These are phyloP conservation scores for Platerodrilus igneus DNA, from an alignment of 2,888 invertebrate species.

Conservation along the genomic window DNA sequence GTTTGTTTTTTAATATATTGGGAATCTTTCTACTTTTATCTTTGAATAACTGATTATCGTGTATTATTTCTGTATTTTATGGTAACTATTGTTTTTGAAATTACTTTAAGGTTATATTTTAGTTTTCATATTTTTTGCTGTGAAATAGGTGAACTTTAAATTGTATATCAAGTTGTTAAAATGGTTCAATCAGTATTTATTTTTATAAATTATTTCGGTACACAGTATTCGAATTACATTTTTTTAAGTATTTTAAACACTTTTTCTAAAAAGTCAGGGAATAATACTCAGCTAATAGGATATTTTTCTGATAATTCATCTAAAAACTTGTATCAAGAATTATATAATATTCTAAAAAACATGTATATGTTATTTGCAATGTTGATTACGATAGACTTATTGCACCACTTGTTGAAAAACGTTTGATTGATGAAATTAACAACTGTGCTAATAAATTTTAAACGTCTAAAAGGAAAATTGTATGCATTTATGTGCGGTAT, in stretches of 20 bases:
- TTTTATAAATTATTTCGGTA: constrained; percentile 45
- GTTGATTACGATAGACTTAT: constrained; percentile 41
- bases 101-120: no score
- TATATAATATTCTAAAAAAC: constrained; percentile 47
- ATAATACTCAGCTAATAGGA: constrained; percentile 46
- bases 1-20: no score
- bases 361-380: constrained; percentile 51
- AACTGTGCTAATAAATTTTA: constrained; percentile 42
- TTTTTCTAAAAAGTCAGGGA: constrained; percentile 35
- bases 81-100: no score
- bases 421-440: constrained; percentile 46
- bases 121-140: constrained; percentile 38
- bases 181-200: constrained; percentile 47
- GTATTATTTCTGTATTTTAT: no score
- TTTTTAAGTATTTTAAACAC: constrained; percentile 42
- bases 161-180: constrained; percentile 46
- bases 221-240: constrained; percentile 43
- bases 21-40: no score
- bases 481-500: no score
- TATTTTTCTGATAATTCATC: constrained; percentile 41
- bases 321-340: constrained; percentile 39
- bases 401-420: constrained; percentile 43
- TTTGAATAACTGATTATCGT: no score
- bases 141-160: constrained; percentile 39
- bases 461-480: no score